A percentile compares a stretch with the other conserved stretches of the same genome.
Conservation (phyloP, 2,888 invertebrate genomes). For the Drepana falcataria region DNA sequence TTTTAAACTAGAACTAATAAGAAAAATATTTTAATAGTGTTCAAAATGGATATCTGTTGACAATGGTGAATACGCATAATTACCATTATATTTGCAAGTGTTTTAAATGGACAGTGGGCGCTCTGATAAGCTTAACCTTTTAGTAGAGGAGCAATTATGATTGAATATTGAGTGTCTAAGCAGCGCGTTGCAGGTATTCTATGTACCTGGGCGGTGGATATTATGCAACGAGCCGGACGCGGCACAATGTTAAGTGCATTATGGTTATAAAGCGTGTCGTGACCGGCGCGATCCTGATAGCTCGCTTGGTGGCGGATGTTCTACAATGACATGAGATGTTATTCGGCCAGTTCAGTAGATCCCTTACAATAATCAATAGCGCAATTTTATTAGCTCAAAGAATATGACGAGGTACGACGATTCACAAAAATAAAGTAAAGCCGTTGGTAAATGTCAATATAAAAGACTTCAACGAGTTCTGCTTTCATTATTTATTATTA, state of each 20-base stretch:
- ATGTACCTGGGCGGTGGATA: constrained; percentile 48
- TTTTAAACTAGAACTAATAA: neutral
- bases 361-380: constrained; percentile 4
- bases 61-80: constrained; percentile 1
- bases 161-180: constrained; percentile 39
- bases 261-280: constrained; percentile 45
- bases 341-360: constrained; percentile 13
- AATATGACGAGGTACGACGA: too few relatives aligned
- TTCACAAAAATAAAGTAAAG: too few relatives aligned
- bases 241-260: constrained; percentile 62
- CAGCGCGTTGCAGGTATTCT: constrained; percentile 29
- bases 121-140: constrained; percentile 43
- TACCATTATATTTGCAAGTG: neutral
- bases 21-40: neutral
- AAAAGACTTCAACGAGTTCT: neutral
- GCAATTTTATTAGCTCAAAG: too few relatives aligned
- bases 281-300: constrained; percentile 48
- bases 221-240: constrained; percentile 72
- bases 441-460: neutral
- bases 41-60: neutral
- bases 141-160: constrained; percentile 42
- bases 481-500: too few relatives aligned
- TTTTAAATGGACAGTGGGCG: constrained; percentile 22
- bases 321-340: constrained; percentile 33
- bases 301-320: constrained; percentile 40